Conservation (phyloP, 2,113 vertebrate species). For the Zosterops hypoxanthus region DNA sequence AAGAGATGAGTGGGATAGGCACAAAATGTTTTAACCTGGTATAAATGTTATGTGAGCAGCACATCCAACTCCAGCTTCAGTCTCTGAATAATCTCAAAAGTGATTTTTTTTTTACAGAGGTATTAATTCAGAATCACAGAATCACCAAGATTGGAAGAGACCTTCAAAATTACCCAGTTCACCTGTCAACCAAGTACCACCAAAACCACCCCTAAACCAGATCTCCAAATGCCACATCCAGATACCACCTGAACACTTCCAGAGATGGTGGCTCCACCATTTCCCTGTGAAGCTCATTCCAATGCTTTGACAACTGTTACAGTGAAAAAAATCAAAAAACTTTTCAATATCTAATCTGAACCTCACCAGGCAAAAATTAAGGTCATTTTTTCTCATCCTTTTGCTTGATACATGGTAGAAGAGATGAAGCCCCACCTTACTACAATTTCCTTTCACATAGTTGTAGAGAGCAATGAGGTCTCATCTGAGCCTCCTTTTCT, state of each 20-base stretch:
- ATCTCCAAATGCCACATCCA: background rate
- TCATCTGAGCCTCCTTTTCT: background rate
- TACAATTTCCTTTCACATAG: background rate
- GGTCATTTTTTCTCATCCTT: background rate
- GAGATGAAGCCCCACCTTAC: background rate
- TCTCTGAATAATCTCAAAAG: background rate
- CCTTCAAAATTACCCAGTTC: background rate
- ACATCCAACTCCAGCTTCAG: background rate
- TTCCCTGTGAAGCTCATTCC: background rate
- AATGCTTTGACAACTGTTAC: background rate
- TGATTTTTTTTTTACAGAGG: background rate
- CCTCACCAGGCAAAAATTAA: background rate
- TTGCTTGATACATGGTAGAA: background rate
- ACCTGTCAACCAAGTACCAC: background rate
- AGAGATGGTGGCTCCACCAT: background rate
- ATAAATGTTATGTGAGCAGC: background rate
- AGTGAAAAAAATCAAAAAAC: fast-evolving
- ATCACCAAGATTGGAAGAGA: background rate
- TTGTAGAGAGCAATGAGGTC: background rate
- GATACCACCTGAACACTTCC: background rate
- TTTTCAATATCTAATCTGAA: background rate
- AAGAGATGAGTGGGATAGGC: background rate
- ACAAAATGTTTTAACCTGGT: background rate
- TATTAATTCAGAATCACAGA: background rate
- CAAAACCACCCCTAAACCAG: background rate